These are phyloP conservation scores for Ophioninae sp. DNA, from an alignment of 2,888 invertebrate species.

Conservation along the genomic window DNA sequence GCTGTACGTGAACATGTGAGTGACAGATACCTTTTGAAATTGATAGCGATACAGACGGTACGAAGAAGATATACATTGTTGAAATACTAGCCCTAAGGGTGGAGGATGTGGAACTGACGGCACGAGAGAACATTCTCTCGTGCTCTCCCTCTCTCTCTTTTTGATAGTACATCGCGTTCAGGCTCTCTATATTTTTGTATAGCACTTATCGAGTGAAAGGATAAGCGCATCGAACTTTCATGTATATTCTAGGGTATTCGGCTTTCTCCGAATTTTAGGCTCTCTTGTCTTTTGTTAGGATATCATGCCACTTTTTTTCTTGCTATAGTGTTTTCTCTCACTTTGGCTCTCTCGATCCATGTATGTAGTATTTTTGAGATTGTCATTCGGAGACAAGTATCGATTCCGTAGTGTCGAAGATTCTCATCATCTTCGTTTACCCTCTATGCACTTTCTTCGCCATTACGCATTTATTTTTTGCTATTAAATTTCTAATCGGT, in stretches of 20 bases:
- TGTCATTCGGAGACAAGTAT: constrained; percentile 45
- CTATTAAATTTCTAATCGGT: neutral
- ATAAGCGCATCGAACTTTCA: constrained; percentile 43
- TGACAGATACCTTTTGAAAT: neutral
- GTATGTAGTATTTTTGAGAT: constrained; percentile 46
- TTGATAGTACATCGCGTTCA: too few species aligned
- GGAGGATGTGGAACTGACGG: neutral
- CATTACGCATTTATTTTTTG: neutral
- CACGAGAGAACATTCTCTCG: constrained; percentile 14
- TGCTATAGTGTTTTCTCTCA: constrained; percentile 11
- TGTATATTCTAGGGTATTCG: constrained; percentile 54
- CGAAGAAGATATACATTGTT: constrained; percentile 8
- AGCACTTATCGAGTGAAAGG: constrained; percentile 57
- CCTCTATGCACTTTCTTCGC: neutral
- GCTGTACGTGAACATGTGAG: neutral
- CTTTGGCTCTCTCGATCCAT: constrained; percentile 25
- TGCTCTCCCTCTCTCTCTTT: constrained; percentile 19
- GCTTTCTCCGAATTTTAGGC: constrained; percentile 53
- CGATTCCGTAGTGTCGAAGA: constrained; percentile 44
- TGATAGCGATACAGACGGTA: neutral
- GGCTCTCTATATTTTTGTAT: constrained; percentile 15
- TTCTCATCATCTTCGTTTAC: constrained; percentile 16
- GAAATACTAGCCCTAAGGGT: constrained; percentile 7
- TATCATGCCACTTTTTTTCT: constrained; percentile 3
- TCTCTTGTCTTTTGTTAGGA: constrained; percentile 35